These are phyloP conservation scores for Serripes groenlandicus DNA, from an alignment of 2,888 invertebrate genomes.

Conservation along the genomic window DNA sequence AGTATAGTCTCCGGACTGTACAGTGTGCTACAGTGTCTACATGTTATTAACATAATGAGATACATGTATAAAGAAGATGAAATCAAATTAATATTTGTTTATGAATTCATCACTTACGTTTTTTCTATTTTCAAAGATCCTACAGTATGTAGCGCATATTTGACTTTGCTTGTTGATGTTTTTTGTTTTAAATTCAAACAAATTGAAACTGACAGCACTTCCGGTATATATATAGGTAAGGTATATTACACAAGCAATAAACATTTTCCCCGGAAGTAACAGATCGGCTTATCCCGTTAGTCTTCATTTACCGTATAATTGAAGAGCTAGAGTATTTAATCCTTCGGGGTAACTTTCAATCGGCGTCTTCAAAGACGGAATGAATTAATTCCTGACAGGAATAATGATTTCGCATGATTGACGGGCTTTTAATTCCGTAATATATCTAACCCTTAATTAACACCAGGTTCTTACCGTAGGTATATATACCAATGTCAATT, in stretches of 20 bases:
- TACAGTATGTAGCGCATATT: no score
- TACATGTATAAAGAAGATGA: no score
- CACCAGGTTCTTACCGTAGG: conserved; percentile 2
- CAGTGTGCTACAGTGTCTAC: no score
- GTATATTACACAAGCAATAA: background rate
- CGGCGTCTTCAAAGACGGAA: conserved; percentile 19
- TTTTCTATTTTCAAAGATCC: no score
- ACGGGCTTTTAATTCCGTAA: conserved; percentile 11
- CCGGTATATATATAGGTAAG: background rate
- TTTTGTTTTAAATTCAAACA: no score
- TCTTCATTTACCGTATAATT: background rate
- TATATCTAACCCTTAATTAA: conserved; percentile 12
- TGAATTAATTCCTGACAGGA: conserved; percentile 15
- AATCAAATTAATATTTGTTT: no score
- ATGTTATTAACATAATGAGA: no score
- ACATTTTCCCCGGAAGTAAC: background rate
- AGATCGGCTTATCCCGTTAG: background rate
- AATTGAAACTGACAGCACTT: no score
- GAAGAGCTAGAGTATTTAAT: background rate
- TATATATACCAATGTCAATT: no score
- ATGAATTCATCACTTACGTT: no score
- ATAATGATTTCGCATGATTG: conserved; percentile 6
- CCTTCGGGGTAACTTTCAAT: background rate
- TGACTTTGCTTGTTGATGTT: no score
- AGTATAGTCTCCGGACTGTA: no score